Base-by-base conservation (phyloP, 2,113 vertebrate species). In the Pterophyllum scalare region DNA sequence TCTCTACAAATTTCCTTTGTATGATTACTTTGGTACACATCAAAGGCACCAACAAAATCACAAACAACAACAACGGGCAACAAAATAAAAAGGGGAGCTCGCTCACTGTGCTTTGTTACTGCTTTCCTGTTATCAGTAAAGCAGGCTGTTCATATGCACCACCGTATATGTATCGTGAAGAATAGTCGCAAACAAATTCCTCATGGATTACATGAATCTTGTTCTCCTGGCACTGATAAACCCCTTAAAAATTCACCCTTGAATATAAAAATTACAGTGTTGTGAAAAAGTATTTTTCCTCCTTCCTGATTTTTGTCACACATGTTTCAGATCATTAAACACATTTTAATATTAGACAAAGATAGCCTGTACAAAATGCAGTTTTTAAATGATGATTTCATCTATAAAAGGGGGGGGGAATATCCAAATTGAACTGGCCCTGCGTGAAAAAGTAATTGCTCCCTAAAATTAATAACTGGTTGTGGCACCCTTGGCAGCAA, bases 1-100 rank as follows among this genome's bases (percentile, higher is more conserved):
- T 49, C 40, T 80, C 76, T 40, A 33, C 79, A 72, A 52, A 31
- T 72, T 59, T 58, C 60, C 1, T 82, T 84, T 80, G 72, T 79
- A 15, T 75, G 17, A 17, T 46, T 81, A 40, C 49, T 70, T 13
- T 14, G 76, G 46, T 43, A n/a, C 65, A 35, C 70, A 43, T 46
- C 46, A 67, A 52, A 67, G 77, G 46, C 24, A 72, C 52, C 67
- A 72, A 14, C 6, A 72, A 31, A n/a, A 72, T 31, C 46, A 52
- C 80, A 24, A 74, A 62, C 82, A 80, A 64, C 67, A 65, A 62
- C 10, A 56, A 38, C 35, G 57, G 74, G 58, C 6, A 13, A 43
- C 56, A 20, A 75, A 84, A 61, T 33, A 46, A 77, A 80, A 59
- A 59, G 7, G 13, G 17, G 14, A 26, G 7, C 40, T 67, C 24